Base-by-base conservation (phyloP, 1,140 invertebrate species). In the Temnothorax longispinosus region DNA sequence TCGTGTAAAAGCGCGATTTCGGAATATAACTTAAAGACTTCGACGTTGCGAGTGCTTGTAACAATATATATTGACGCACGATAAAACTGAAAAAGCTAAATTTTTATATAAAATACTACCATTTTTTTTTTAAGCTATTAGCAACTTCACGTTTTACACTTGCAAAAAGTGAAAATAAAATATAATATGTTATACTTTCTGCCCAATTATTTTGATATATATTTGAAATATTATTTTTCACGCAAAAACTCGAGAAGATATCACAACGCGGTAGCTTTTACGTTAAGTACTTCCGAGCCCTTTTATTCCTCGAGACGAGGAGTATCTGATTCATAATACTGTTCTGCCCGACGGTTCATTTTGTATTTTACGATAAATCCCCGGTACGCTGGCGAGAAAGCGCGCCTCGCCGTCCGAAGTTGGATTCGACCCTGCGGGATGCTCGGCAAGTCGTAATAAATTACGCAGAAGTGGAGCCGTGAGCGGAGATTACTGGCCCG, bases 371-470 rank as follows among this genome's bases (percentile, higher is more conserved):
- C 80, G 38, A 84, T 74, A 75, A 84, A 84, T 84, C 69, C 27
- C 7, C 52, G 38, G 27, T 47, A 35, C 67, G 67, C 50, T 35
- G n/a, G 78, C 65, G 80, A 82, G 80, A 72, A 82, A 35, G 80
- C 69, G 80, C 67, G 80, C 69, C 15, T 60, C 38, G 27, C 56
- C 67, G 60, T 72, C 35, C 58, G 50, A 87, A 87, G 80, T 74
- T 75, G 60, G 71, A 87, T 87, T 87, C 86, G 80, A 87, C 80
- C 86, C 86, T 87, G 80, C 35, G 80, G 81, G 80, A 84, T 85
- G 75, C 86, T 87, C 80, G 80, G 71, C 78, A 87, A 87, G 86
- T 87, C 50, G 86, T 87, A 84, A 87, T 87, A 87, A 87, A 87
- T 87, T 87, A 87, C 86, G 69, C 69, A 87, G 65, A 87, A 84